phyloP scores from a whole-genome alignment of 2,113 vertebrate species.

The Falcunculus frontatus region DNA sequence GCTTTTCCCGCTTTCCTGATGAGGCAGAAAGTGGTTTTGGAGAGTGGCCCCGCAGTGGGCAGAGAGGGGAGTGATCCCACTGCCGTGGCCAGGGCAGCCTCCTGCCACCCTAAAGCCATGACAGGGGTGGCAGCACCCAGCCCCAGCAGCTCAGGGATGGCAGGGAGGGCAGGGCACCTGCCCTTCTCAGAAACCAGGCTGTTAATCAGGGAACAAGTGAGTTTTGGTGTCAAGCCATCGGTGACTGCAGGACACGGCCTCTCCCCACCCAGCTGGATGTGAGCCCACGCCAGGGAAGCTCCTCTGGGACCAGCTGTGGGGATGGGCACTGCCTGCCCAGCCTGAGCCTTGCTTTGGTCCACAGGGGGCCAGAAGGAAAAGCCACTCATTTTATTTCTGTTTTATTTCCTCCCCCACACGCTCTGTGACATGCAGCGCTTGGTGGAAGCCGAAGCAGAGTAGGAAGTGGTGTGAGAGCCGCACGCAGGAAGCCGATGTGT shows the following conservation, averaged over 20 bases:
- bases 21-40: background rate
- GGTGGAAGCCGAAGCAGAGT: background rate
- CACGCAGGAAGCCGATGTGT: slow-evolving; percentile 6
- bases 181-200: background rate
- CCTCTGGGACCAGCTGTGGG: accelerated
- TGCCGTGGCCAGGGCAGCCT: accelerated
- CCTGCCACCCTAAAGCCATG: background rate
- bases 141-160: accelerated
- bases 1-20: background rate
- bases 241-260: accelerated
- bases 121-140: background rate
- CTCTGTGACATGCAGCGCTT: accelerated
- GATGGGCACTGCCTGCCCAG: background rate
- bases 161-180: background rate
- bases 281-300: background rate
- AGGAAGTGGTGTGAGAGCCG: background rate
- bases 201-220: accelerated
- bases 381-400: accelerated
- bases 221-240: background rate
- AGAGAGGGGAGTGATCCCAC: background rate
- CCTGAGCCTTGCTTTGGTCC: accelerated
- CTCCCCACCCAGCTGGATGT: accelerated
- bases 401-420: accelerated
- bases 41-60: accelerated
- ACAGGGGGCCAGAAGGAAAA: background rate